Evolutionary conservation across 2,888 invertebrate species (phyloP).

Genomic region (Cybosia mesomella): DNA sequence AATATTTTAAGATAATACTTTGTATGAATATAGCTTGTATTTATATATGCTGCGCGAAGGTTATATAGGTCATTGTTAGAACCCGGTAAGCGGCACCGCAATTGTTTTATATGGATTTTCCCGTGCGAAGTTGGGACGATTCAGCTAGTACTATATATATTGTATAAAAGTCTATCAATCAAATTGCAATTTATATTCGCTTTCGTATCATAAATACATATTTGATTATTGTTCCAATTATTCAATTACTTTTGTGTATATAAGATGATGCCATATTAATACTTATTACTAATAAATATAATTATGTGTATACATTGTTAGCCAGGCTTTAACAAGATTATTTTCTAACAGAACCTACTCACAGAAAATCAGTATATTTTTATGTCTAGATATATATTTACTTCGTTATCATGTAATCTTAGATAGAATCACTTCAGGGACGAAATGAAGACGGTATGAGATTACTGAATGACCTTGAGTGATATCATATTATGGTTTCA

Average conservation of each 20-base stretch:
- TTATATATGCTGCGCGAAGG: too few relatives aligned
- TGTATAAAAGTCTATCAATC: too few relatives aligned
- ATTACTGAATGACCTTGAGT: constrained; percentile 34
- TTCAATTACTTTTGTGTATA: not conserved
- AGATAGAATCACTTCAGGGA: constrained; percentile 35
- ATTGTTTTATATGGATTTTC: too few relatives aligned
- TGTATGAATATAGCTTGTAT: too few relatives aligned
- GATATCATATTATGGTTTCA: constrained; percentile 25
- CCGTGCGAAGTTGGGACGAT: too few relatives aligned
- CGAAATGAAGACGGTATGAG: constrained; percentile 23
- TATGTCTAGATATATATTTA: constrained; percentile 30
- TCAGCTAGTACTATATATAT: too few relatives aligned
- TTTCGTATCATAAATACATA: not conserved
- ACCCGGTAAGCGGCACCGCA: too few relatives aligned
- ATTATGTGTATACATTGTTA: not conserved
- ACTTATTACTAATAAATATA: constrained; percentile 31
- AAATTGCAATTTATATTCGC: not conserved
- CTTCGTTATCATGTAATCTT: constrained; percentile 43
- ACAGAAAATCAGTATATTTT: constrained; percentile 19
- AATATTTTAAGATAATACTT: too few relatives aligned
- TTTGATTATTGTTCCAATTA: not conserved
- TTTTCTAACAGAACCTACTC: constrained; percentile 5
- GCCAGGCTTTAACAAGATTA: not conserved
- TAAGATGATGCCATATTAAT: not conserved
- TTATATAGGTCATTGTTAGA: too few relatives aligned